Evolutionary conservation across 2,888 invertebrate genomes (phyloP).

Genomic region (Taphrorychus bicolor): DNA sequence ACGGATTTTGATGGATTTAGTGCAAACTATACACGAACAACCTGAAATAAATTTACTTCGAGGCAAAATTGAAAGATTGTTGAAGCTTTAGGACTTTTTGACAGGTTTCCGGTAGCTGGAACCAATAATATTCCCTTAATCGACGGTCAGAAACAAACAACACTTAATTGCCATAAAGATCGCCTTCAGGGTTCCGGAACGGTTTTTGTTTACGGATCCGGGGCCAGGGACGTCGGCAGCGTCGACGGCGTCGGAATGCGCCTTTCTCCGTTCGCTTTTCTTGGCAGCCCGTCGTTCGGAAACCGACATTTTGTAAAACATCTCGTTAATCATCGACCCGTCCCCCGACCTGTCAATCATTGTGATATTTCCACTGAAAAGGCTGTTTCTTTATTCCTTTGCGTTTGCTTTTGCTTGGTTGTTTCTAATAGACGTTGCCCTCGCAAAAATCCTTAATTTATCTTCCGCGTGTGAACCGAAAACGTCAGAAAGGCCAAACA

Average conservation of each 20-base stretch:
- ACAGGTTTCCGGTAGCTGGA: too few species aligned
- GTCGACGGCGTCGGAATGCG: constrained; percentile 35
- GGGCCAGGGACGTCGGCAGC: constrained; percentile 31
- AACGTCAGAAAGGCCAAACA: constrained; percentile 3
- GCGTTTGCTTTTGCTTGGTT: constrained; percentile 30
- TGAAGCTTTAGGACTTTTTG: constrained; percentile 2
- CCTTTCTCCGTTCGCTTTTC: constrained; percentile 35
- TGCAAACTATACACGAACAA: background rate
- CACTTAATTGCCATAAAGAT: constrained; percentile 28
- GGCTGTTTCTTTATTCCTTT: constrained; percentile 35
- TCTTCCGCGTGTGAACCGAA: constrained; percentile 7
- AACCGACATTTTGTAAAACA: constrained; percentile 60
- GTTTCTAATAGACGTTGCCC: constrained; percentile 21
- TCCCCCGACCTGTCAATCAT: constrained; percentile 58
- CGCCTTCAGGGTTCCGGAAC: constrained; percentile 4
- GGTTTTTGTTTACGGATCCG: constrained; percentile 32
- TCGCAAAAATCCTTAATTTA: constrained; percentile 28
- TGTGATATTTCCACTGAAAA: constrained; percentile 50
- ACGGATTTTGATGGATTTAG: constrained; percentile 7
- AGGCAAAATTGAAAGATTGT: background rate
- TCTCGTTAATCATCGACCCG: constrained; percentile 60
- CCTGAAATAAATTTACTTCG: background rate
- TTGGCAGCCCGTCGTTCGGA: constrained; percentile 48
- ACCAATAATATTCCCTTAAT: background rate
- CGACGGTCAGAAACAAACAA: constrained; percentile 3